Evolutionary conservation across 2,888 invertebrate genomes (phyloP).

Genomic region (Acronicta alni): DNA sequence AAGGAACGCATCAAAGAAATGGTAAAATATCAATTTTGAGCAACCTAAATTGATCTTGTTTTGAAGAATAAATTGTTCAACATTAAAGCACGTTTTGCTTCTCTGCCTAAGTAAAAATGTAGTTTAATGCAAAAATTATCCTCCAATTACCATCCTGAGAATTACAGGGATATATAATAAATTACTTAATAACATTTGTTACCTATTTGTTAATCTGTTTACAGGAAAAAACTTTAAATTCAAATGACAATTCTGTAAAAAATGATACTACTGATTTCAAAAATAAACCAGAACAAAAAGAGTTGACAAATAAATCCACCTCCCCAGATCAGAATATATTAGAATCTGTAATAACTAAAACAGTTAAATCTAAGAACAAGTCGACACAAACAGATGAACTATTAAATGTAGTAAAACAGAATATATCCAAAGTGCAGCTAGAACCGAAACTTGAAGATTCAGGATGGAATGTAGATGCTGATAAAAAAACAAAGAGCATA

Average conservation of each 20-base stretch:
- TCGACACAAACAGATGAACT: conserved; percentile 63
- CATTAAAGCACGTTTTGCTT: too few species aligned
- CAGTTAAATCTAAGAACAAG: conserved; percentile 35
- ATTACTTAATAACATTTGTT: neutral
- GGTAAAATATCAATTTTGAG: conserved; percentile 73
- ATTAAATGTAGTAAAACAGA: conserved; percentile 7
- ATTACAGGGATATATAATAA: too few species aligned
- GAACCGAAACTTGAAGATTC: conserved; percentile 43
- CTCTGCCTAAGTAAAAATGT: too few species aligned
- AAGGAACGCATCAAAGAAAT: conserved; percentile 86
- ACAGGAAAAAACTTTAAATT: conserved; percentile 23
- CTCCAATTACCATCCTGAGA: too few species aligned
- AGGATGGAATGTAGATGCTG: conserved; percentile 68
- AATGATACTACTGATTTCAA: conserved; percentile 9
- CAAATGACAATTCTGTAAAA: conserved; percentile 34
- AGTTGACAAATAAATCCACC: neutral
- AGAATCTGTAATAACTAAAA: conserved; percentile 3
- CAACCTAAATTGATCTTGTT: neutral
- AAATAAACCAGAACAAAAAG: neutral
- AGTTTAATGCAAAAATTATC: too few species aligned
- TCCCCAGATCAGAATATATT: conserved; percentile 5
- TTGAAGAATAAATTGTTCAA: neutral
- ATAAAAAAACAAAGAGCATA: conserved; percentile 83
- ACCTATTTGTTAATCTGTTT: conserved; percentile 11
- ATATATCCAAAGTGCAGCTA: conserved; percentile 8